phyloP scores from a whole-genome alignment of 2,797 vertebrate genomes.

The Periophthalmus magnuspinnatus region DNA sequence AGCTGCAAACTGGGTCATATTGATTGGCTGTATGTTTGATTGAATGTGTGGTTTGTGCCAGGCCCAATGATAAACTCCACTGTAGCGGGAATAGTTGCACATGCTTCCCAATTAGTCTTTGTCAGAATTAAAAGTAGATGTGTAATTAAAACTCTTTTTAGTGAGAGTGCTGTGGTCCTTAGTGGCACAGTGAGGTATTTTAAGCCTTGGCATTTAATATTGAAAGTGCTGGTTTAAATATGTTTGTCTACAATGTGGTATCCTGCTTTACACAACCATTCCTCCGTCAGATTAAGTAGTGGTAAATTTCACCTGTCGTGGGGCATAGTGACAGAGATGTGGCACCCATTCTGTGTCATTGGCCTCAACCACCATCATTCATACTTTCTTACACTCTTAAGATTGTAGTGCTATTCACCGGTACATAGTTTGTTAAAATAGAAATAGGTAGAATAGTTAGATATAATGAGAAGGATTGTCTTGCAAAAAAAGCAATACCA shows the following conservation, averaged over 20 bases:
- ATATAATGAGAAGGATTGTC: no score
- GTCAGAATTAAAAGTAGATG: not conserved
- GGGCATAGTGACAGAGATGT: no score
- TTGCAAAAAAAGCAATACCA: no score
- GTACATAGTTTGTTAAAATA: no score
- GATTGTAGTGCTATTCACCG: no score
- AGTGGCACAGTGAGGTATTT: constrained; percentile 3
- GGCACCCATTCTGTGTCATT: no score
- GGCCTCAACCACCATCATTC: not conserved
- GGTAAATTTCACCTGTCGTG: no score
- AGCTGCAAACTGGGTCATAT: constrained; percentile 60
- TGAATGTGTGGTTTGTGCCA: constrained; percentile 17
- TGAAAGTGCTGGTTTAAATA: not conserved
- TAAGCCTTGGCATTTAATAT: not conserved
- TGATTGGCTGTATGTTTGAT: constrained; percentile 44
- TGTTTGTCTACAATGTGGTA: not conserved
- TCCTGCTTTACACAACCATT: not conserved
- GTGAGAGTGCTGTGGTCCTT: not conserved
- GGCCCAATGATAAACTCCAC: constrained; percentile 22
- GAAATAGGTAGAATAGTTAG: no score
- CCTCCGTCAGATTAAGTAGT: no score
- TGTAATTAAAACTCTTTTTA: constrained; percentile 16
- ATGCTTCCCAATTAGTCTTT: constrained; percentile 8
- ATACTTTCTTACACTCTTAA: not conserved
- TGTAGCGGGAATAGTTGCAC: constrained; percentile 7